Conservation (phyloP, 1,140 invertebrate species). For the Ips nitidus region DNA sequence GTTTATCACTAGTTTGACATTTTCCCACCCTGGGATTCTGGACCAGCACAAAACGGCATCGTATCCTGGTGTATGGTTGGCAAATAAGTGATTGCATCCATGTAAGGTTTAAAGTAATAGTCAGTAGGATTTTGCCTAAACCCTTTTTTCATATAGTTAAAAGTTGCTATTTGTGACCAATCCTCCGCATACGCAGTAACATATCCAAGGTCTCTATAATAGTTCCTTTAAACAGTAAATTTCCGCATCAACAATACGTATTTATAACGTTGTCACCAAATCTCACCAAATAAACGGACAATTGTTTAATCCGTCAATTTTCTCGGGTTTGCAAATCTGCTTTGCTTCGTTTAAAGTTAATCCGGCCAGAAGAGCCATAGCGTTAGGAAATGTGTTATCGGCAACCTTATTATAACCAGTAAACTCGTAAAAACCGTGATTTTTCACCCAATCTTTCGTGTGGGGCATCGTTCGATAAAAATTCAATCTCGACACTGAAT, state of each 20-base stretch:
- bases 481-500: constrained; percentile 79
- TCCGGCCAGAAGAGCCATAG: constrained; percentile 76
- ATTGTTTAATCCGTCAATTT: constrained; percentile 55
- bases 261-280: neutral
- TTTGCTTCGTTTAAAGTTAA: constrained; percentile 56
- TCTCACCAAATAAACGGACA: constrained; percentile 65
- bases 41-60: constrained; percentile 59
- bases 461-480: constrained; percentile 75
- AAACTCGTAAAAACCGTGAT: constrained; percentile 56
- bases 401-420: constrained; percentile 69
- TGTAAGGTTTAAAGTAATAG: constrained; percentile 73
- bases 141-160: constrained; percentile 66
- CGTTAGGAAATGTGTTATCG: constrained; percentile 81
- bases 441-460: constrained; percentile 66
- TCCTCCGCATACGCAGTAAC: constrained; percentile 69
- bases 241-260: neutral
- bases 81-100: constrained; percentile 60
- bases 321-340: constrained; percentile 57
- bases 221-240: constrained; percentile 47
- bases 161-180: constrained; percentile 60
- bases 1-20: constrained; percentile 1
- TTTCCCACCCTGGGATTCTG: constrained; percentile 44
- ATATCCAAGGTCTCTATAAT: constrained; percentile 61
- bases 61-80: constrained; percentile 49
- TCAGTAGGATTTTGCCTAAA: constrained; percentile 71